A percentile compares a stretch with the other conserved stretches of the same genome.
These are phyloP conservation scores for Resseliella maxima DNA, from an alignment of 2,888 invertebrate genomes.

Conservation along the genomic window DNA sequence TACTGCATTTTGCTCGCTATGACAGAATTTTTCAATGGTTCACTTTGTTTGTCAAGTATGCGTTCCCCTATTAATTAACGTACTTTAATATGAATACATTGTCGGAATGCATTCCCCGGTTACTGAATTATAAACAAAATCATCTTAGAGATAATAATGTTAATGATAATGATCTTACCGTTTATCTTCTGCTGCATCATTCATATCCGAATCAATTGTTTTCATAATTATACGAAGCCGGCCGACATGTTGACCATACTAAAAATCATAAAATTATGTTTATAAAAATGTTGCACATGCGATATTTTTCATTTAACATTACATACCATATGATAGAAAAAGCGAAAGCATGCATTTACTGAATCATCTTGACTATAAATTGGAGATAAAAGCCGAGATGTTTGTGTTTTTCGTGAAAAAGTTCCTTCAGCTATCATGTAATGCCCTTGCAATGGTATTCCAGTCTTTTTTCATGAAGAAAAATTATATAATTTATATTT, in stretches of 20 bases:
- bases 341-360: slow-evolving; percentile 69
- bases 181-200: too few relatives aligned
- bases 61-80: too few relatives aligned
- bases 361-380: slow-evolving; percentile 21
- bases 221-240: slow-evolving; percentile 67
- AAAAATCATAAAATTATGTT: too few relatives aligned
- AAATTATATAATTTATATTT: not conserved
- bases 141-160: too few relatives aligned
- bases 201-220: not conserved
- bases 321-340: slow-evolving; percentile 88
- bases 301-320: too few relatives aligned
- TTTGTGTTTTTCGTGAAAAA: not conserved
- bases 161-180: not conserved
- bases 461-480: slow-evolving; percentile 63
- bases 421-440: slow-evolving; percentile 86
- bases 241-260: slow-evolving; percentile 75
- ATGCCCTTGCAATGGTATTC: slow-evolving; percentile 72
- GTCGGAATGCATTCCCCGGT: too few relatives aligned
- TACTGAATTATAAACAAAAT: too few relatives aligned
- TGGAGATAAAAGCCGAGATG: not conserved
- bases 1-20: too few relatives aligned
- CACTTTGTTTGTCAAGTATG: too few relatives aligned
- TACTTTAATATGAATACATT: too few relatives aligned
- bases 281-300: too few relatives aligned
- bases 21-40: too few relatives aligned